Evolutionary conservation across 1,140 invertebrate genomes (phyloP).

Genomic region (Megathymus violae): DNA sequence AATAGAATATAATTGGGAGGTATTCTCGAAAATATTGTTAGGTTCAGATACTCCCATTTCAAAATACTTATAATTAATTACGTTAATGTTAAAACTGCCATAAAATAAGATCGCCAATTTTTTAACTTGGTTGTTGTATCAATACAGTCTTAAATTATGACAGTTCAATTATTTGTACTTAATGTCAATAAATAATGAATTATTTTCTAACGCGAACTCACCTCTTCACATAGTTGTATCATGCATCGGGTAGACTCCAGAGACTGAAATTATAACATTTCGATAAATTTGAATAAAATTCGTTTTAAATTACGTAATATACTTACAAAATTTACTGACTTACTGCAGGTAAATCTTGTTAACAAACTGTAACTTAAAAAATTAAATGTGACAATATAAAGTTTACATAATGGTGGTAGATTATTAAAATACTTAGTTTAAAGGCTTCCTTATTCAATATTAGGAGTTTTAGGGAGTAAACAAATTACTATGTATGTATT

Average conservation of each 20-base stretch:
- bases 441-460: no score
- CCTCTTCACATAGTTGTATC: conserved; percentile 98
- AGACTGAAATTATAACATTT: conserved; percentile 89
- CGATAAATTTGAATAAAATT: background rate
- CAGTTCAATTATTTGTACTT: conserved; percentile 19
- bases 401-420: background rate
- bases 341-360: background rate
- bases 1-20: conserved; percentile 45
- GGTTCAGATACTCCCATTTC: conserved; percentile 22
- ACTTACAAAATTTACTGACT: background rate
- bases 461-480: no score
- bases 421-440: no score
- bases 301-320: background rate
- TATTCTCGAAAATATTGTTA: conserved; percentile 54
- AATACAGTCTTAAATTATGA: conserved; percentile 5
- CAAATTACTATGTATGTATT: no score
- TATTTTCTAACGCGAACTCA: conserved; percentile 84
- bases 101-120: conserved; percentile 22
- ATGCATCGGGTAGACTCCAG: conserved; percentile 98
- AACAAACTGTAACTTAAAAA: background rate
- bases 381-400: background rate
- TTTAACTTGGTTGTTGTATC: no score
- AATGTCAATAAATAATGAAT: conserved; percentile 23
- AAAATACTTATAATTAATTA: conserved; percentile 27
- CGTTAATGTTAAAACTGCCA: conserved; percentile 18